Evolutionary conservation across 2,797 vertebrate genomes (phyloP), one percentile per base, ranked within the genome.

Genomic region (Passerculus sandwichensis): DNA sequence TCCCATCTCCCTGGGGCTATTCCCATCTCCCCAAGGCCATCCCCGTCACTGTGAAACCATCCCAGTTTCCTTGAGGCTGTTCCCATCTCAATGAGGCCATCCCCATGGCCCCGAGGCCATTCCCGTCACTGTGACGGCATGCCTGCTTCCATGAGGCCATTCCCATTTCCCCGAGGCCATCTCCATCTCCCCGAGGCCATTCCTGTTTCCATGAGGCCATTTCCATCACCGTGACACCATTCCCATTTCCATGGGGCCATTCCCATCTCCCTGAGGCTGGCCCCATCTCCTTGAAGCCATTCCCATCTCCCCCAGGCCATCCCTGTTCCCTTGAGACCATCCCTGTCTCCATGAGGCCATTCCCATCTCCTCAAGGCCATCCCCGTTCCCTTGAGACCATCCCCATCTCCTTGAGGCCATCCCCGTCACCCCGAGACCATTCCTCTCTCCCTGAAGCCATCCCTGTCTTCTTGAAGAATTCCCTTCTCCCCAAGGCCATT

Each of bases 341-440:
- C 0, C 22, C 6, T 6, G 1, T 15, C 1, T 23, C 32, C 9
- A 3, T 1, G 1, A 54, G 14, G 5, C 2, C 20, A 22, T 60
- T 11, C 44, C 36, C 36, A 36, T 36, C 36, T 36, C 36, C 36
- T 5, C 10, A 5, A 36, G 36, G 36, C 36, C 36, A 36, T 36
- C 36, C 36, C 10, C 10, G 6, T 22, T 6, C 12, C 47, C 47
- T 5, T 47, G 47, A 23, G 12, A 4, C 22, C 13, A 23, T 47
- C 5, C 47, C 22, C 22, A 8, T 47, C 21, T 47, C 21, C 45
- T 6, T 7, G 21, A 47, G 45, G 45, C 13, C 45, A 48, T 3
- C 5, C 47, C 13, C 9, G 3, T 48, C 4, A 23, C 47, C 22
- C 4, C 6, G 11, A 47, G 7, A 7, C 13, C 20, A 47, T 23